phyloP scores from a whole-genome alignment of 2,113 vertebrate species.

The Bubo blakistoni region DNA sequence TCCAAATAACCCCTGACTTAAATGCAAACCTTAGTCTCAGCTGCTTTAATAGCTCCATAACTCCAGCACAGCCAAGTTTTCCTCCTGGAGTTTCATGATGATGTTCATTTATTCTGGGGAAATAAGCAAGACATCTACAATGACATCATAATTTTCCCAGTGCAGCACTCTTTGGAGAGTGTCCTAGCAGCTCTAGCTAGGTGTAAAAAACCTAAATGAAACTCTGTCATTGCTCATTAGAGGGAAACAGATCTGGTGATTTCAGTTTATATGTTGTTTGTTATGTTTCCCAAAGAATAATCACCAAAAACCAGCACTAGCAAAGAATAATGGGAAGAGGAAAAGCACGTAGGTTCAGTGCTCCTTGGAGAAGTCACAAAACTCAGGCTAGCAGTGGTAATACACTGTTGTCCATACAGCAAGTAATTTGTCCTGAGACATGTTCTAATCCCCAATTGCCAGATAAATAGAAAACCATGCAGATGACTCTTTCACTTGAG shows the following conservation, averaged over 20 bases:
- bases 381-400: background rate
- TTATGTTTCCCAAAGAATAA: background rate
- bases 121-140: constrained; percentile 27
- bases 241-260: background rate
- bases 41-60: constrained; percentile 39
- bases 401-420: too few species aligned
- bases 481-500: background rate
- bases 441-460: background rate
- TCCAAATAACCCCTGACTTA: constrained; percentile 41
- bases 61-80: background rate
- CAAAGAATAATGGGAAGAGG: background rate
- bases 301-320: background rate
- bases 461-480: background rate
- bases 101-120: constrained; percentile 45
- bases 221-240: background rate
- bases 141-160: constrained; percentile 45
- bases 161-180: background rate
- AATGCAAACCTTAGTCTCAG: constrained; percentile 8
- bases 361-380: background rate
- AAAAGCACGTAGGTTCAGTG: background rate
- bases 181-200: background rate
- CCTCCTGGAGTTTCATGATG: constrained; percentile 42
- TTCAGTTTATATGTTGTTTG: background rate
- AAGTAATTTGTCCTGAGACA: background rate
- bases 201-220: background rate